Conservation (phyloP, 2,797 vertebrate genomes). For the Echeneis naucrates region DNA sequence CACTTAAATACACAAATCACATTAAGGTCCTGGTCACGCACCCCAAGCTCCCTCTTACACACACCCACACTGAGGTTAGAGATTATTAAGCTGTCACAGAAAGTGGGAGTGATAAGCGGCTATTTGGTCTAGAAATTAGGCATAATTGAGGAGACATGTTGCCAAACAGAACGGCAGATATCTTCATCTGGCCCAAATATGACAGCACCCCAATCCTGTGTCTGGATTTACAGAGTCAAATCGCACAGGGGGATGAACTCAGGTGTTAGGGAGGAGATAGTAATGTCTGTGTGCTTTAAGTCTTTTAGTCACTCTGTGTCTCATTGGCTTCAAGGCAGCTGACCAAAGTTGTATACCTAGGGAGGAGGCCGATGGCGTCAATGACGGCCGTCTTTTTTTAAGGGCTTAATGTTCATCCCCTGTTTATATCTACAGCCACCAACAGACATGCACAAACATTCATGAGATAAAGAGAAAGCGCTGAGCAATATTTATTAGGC, state of each 20-base stretch:
- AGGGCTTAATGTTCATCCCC: slow-evolving; percentile 84
- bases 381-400: slow-evolving; percentile 65
- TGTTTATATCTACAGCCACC: slow-evolving; percentile 84
- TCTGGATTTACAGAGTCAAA: slow-evolving; percentile 70
- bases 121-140: slow-evolving; percentile 90
- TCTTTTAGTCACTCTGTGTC: slow-evolving; percentile 59
- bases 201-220: slow-evolving; percentile 72
- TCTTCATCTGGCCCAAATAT: slow-evolving; percentile 81
- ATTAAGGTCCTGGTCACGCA: slow-evolving; percentile 85
- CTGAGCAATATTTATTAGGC: slow-evolving; percentile 86
- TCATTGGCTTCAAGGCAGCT: slow-evolving; percentile 69
- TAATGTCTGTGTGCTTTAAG: slow-evolving; percentile 67
- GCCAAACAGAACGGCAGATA: slow-evolving; percentile 82
- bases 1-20: slow-evolving; percentile 87
- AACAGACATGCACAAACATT: slow-evolving; percentile 88
- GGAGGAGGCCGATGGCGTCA: slow-evolving; percentile 52
- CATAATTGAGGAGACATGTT: slow-evolving; percentile 86
- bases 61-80: slow-evolving; percentile 77
- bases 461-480: slow-evolving; percentile 86
- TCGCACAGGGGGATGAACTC: slow-evolving; percentile 63
- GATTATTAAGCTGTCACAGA: slow-evolving; percentile 89
- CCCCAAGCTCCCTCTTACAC: slow-evolving; percentile 59
- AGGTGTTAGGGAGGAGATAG: slow-evolving; percentile 75
- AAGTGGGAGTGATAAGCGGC: slow-evolving; percentile 84
- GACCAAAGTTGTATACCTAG: slow-evolving; percentile 62